A percentile compares a stretch with the other conserved stretches of the same genome.
Conservation (phyloP, 64 coral and sea anemone species). For the Pocillopora damicornis region DNA sequence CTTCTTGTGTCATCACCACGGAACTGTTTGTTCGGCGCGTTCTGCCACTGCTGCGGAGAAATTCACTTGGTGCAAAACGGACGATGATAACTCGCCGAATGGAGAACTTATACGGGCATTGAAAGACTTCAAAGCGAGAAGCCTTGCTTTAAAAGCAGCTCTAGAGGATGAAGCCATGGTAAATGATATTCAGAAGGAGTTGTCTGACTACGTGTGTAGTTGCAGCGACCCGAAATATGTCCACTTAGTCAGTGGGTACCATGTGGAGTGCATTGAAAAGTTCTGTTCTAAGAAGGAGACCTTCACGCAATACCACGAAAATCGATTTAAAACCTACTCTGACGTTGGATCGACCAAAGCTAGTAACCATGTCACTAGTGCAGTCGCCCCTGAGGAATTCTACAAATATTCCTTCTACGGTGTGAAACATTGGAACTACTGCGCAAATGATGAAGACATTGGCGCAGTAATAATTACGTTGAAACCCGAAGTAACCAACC, state of each 20-base stretch:
- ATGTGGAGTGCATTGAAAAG: slow-evolving; percentile 67
- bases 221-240: slow-evolving; percentile 7
- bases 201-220: neutral
- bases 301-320: slow-evolving; percentile 36
- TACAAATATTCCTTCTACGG: slow-evolving; percentile 82
- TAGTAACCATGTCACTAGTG: slow-evolving; percentile 7
- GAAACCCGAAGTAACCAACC: slow-evolving; percentile 69
- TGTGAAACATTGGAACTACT: slow-evolving; percentile 87
- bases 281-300: slow-evolving; percentile 43
- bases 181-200: neutral
- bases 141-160: slow-evolving; percentile 9
- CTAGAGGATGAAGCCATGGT: neutral
- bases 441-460: slow-evolving; percentile 55
- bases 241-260: slow-evolving; percentile 37
- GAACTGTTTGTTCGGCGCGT: slow-evolving; percentile 57
- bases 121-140: slow-evolving; percentile 51
- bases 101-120: slow-evolving; percentile 18
- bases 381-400: slow-evolving; percentile 63
- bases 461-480: slow-evolving; percentile 64
- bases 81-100: slow-evolving; percentile 25
- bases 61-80: slow-evolving; percentile 27
- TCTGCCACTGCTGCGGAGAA: slow-evolving; percentile 17
- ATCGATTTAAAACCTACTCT: slow-evolving; percentile 51
- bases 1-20: slow-evolving; percentile 42
- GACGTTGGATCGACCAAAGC: slow-evolving; percentile 47